These are phyloP conservation scores for Crioceris asparagi DNA, from an alignment of 2,888 invertebrate genomes.

Conservation along the genomic window DNA sequence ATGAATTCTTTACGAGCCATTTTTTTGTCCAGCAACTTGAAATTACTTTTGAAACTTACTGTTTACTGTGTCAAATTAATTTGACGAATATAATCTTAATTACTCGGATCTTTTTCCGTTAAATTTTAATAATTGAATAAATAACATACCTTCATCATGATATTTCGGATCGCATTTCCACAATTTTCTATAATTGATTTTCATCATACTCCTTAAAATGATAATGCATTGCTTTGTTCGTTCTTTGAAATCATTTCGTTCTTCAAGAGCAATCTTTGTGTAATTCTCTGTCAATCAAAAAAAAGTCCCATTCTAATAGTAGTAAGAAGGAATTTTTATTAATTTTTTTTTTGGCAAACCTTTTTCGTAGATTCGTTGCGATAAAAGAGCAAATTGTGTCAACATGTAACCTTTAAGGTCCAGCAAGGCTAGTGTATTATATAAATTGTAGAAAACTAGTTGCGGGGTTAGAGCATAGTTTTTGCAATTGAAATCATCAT, in stretches of 20 bases:
- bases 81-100: no score
- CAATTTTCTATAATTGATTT: conserved; percentile 9
- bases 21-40: not conserved
- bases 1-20: not conserved
- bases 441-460: conserved; percentile 66
- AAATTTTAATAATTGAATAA: no score
- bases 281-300: conserved; percentile 16
- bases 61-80: no score
- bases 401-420: conserved; percentile 75
- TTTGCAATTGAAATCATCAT: conserved; percentile 39
- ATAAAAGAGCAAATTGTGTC: conserved; percentile 46
- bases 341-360: no score
- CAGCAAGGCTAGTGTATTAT: conserved; percentile 61
- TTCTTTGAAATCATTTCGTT: no score
- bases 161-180: conserved; percentile 21
- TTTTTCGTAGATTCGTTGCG: conserved; percentile 13
- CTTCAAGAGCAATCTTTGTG: conserved; percentile 12
- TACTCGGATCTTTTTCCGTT: no score
- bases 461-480: conserved; percentile 61
- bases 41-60: no score
- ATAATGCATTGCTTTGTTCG: no score
- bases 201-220: conserved; percentile 13
- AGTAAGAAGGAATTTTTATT: no score
- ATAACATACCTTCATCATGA: conserved; percentile 18
- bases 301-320: no score